Percentiles rank a stretch among this genome's conserved stretches.
Evolutionary conservation across 2,888 invertebrate genomes (phyloP).

Genomic region (Odontocerum albicorne): DNA sequence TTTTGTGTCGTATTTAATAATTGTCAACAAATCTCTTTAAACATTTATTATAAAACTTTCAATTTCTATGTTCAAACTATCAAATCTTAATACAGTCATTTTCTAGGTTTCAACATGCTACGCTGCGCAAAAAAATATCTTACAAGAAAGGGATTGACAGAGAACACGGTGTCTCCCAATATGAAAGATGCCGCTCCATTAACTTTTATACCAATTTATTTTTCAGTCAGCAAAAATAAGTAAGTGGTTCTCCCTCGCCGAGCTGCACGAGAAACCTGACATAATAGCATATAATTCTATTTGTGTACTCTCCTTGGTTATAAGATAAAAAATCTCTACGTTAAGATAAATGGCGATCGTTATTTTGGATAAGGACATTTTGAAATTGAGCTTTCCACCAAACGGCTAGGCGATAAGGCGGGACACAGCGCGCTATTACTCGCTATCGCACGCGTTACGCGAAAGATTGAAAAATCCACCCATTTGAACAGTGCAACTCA

Average conservation of each 20-base stretch:
- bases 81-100: too few species aligned
- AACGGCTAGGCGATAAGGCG: not conserved
- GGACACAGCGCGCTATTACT: not conserved
- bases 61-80: too few species aligned
- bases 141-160: too few species aligned
- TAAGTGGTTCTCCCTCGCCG: not conserved
- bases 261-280: not conserved
- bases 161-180: not conserved
- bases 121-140: too few species aligned
- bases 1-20: too few species aligned
- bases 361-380: not conserved
- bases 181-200: conserved; percentile 2
- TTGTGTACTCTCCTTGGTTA: not conserved
- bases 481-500: not conserved
- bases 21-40: too few species aligned
- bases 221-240: conserved; percentile 4
- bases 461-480: not conserved
- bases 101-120: too few species aligned
- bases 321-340: not conserved
- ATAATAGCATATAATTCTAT: not conserved
- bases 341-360: not conserved
- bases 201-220: conserved; percentile 9
- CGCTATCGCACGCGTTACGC: not conserved
- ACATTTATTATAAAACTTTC: too few species aligned
- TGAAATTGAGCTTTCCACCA: not conserved